These are phyloP conservation scores for Eupithecia subumbrata DNA, from an alignment of 2,888 invertebrate species.

Conservation along the genomic window DNA sequence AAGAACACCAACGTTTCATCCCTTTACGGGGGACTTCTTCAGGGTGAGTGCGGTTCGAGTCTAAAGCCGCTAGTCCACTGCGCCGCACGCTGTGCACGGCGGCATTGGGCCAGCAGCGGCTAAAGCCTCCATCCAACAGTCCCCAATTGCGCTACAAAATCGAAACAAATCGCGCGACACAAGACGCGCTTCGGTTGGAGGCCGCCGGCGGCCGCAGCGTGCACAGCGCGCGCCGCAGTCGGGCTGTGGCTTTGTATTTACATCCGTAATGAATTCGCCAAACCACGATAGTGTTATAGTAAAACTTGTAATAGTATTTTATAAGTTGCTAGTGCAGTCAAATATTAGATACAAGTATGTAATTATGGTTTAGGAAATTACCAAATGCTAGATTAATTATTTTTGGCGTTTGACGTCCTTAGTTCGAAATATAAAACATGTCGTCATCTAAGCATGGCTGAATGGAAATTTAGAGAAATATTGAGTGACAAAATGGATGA, in stretches of 20 bases:
- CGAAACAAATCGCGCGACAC: no score
- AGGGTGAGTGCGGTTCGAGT: not conserved
- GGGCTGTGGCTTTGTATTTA: not conserved
- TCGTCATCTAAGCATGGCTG: not conserved
- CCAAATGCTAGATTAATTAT: conserved; percentile 37
- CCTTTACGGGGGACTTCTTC: not conserved
- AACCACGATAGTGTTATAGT: not conserved
- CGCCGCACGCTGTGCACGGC: no score
- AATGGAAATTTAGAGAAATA: conserved; percentile 11
- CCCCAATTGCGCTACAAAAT: no score
- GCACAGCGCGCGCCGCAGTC: no score
- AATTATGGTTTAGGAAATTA: conserved; percentile 29
- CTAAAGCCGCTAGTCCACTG: not conserved
- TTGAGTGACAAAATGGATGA: not conserved
- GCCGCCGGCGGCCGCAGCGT: no score
- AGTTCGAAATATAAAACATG: conserved; percentile 25
- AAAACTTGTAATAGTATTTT: not conserved
- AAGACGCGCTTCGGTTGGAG: no score
- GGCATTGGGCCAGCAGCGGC: no score
- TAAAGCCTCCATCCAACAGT: no score
- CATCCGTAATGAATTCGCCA: not conserved
- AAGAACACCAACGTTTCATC: not conserved
- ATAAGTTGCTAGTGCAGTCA: conserved; percentile 9
- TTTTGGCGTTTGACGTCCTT: conserved; percentile 33
- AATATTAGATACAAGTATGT: conserved; percentile 8